Evolutionary conservation across 2,797 vertebrate species (phyloP), one percentile per base, ranked within the genome.

Genomic region (Hippoglossus hippoglossus): DNA sequence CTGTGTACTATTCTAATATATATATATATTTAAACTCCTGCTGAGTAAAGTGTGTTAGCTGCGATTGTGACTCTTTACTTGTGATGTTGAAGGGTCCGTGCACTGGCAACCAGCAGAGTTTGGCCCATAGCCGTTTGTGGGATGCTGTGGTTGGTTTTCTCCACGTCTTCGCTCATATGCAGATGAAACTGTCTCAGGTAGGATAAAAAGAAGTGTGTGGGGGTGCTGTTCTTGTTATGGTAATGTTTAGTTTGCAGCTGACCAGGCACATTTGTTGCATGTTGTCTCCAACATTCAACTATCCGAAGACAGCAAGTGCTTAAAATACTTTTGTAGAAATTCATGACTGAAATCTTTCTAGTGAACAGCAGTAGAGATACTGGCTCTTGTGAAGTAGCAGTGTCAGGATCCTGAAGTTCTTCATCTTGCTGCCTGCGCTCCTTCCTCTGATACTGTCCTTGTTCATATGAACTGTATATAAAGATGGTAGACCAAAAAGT

Each of bases 131-230:
- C 90, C 94, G 97, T 1, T 84, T 99, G 0, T 99, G 97, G 97
- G 97, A 99, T 5, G 97, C 97, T 0, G 97, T 99, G 5, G 97
- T 99, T 47, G 97, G 97, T 2, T 99, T 99, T 69, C 96, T 99
- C 16, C 97, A 99, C 6, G 97, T 98, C 10, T 99, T 99, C 64
- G 97, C 97, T 55, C 97, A 99, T 39, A 99, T 99, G 97, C 97
- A 98, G 83, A 99, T 99, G 97, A 99, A 99, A 81, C 80, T 99
- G 36, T 98, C 97, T 57, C 97, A 98, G 96, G 97, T 98, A 87
- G 63, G 79, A 69, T 67, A 2, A 46, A 13, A 24, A 46, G 18
- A 19, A 22, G 9, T 25, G 15, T 55, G 34, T 10, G 44, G 12
- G 41, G 24, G 24, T 2, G 2, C 22, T 36, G 10, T 36, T 36